These are phyloP conservation scores for Megalops atlanticus DNA, from an alignment of 2,113 vertebrate species.

Conservation along the genomic window DNA sequence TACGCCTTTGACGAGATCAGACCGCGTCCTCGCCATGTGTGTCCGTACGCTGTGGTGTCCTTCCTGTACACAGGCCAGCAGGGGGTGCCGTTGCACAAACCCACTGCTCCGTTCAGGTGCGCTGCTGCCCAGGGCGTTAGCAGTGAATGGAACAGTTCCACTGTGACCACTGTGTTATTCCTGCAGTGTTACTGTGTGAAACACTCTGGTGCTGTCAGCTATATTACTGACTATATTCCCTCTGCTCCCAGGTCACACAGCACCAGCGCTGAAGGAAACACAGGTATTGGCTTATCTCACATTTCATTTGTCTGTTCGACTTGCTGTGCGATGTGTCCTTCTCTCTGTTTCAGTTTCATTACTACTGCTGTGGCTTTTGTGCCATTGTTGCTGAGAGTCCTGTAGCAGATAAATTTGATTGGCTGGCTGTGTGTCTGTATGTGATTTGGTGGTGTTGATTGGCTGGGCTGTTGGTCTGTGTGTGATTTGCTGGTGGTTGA, in stretches of 20 bases:
- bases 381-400: no score
- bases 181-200: not conserved
- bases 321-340: no score
- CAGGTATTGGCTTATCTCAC: constrained; percentile 47
- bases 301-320: no score
- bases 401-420: no score
- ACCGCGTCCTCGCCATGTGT: constrained; percentile 85
- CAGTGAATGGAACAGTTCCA: no score
- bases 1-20: constrained; percentile 89
- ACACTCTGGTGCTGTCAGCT: no score
- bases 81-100: constrained; percentile 65
- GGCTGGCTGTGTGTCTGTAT: not conserved
- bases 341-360: no score
- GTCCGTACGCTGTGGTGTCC: constrained; percentile 90
- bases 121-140: no score
- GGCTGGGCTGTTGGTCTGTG: no score
- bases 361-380: no score
- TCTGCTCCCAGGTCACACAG: constrained; percentile 56
- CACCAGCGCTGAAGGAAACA: constrained; percentile 53
- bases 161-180: not conserved
- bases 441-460: not conserved
- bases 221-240: not conserved
- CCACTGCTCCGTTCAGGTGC: constrained; percentile 77
- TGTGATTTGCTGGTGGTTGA: not conserved
- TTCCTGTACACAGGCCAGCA: constrained; percentile 88